Conservation (phyloP, 2,888 invertebrate genomes). For the Sisyra nigra region DNA sequence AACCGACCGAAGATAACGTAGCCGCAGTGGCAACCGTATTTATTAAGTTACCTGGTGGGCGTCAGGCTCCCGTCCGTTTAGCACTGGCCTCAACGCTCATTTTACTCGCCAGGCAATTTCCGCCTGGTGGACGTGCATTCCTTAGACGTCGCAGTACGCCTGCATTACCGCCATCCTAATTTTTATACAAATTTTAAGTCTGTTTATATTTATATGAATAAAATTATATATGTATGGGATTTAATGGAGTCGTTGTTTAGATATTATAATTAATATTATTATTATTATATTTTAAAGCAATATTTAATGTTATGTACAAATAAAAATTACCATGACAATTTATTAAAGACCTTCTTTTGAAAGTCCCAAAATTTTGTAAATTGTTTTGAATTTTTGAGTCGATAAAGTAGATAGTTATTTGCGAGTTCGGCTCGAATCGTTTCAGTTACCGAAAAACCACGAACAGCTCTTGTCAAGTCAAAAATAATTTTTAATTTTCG, state of each 20-base stretch:
- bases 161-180: constrained; percentile 27
- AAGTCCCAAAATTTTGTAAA: too few species aligned
- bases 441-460: too few species aligned
- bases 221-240: background rate
- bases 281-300: constrained; percentile 8
- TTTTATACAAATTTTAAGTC: constrained; percentile 4
- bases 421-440: too few species aligned
- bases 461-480: too few species aligned
- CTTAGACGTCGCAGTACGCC: constrained; percentile 40
- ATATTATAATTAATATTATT: constrained; percentile 4
- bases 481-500: too few species aligned
- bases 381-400: too few species aligned
- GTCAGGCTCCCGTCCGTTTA: constrained; percentile 59
- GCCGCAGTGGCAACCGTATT: constrained; percentile 88
- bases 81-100: constrained; percentile 71
- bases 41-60: constrained; percentile 75
- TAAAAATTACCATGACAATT: constrained; percentile 5
- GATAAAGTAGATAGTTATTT: too few species aligned
- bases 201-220: constrained; percentile 1
- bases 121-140: constrained; percentile 37
- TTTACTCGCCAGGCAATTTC: constrained; percentile 43
- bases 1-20: constrained; percentile 75
- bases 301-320: constrained; percentile 5
- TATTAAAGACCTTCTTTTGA: background rate
- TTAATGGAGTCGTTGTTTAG: constrained; percentile 1